A percentile compares a stretch with the other conserved stretches of the same genome.
These are phyloP conservation scores for Riptortus pedestris DNA, from an alignment of 1,140 invertebrate species.

Conservation along the genomic window DNA sequence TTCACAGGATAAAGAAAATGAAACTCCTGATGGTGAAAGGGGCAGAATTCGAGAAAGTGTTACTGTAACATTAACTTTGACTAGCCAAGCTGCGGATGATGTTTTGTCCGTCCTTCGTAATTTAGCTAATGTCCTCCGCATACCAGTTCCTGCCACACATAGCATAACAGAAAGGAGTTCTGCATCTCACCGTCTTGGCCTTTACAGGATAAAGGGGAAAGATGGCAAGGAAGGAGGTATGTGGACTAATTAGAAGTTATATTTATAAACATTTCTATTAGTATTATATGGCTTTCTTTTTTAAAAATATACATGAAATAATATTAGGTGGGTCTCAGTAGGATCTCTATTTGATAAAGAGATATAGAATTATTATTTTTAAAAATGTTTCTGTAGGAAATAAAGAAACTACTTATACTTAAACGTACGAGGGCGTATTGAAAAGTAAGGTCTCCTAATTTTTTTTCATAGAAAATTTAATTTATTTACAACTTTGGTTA, in stretches of 20 bases:
- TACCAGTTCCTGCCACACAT: constrained; percentile 74
- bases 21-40: constrained; percentile 27
- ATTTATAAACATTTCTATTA: no score
- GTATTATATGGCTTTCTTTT: no score
- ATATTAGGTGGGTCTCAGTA: no score
- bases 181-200: constrained; percentile 64
- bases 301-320: no score
- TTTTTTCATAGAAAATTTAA: no score
- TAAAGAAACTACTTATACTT: no score
- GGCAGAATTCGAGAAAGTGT: constrained; percentile 48
- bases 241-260: constrained; percentile 22
- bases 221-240: constrained; percentile 69
- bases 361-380: no score
- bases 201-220: constrained; percentile 69
- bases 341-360: no score
- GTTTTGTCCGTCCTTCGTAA: constrained; percentile 80
- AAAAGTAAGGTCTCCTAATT: no score
- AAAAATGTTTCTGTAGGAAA: no score
- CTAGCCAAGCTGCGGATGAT: constrained; percentile 80
- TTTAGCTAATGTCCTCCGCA: constrained; percentile 81
- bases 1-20: constrained; percentile 34
- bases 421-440: no score
- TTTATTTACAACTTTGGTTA: no score
- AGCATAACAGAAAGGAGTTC: constrained; percentile 73
- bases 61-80: constrained; percentile 83